phyloP scores from a whole-genome alignment of 2,113 vertebrate species.

The Eretmochelys imbricata region DNA sequence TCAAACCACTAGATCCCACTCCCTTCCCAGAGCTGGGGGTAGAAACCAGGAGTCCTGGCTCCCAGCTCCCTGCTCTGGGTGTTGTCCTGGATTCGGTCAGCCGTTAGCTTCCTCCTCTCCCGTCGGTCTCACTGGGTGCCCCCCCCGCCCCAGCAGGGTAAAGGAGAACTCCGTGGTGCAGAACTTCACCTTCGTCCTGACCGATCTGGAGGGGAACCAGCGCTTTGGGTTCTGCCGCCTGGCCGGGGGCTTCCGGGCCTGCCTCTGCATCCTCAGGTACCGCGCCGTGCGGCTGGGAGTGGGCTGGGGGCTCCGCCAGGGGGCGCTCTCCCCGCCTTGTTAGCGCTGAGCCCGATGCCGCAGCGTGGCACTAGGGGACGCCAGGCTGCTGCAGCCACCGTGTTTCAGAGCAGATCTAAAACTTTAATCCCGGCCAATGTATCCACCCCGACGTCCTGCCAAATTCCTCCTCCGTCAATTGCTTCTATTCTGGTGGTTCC shows the following conservation, averaged over 20 bases:
- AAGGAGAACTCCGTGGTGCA: constrained; percentile 81
- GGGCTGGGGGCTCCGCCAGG: not conserved
- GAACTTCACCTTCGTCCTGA: constrained; percentile 93
- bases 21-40: not conserved
- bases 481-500: not conserved
- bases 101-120: not conserved
- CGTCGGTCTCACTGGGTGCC: not conserved
- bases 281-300: fast-evolving
- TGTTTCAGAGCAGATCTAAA: not conserved
- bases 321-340: not conserved
- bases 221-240: constrained; percentile 92
- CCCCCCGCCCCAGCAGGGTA: constrained; percentile 66
- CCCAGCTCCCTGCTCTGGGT: not conserved
- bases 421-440: not conserved
- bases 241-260: constrained; percentile 81
- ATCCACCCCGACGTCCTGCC: not conserved
- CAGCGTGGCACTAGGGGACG: not conserved
- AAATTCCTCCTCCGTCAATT: not conserved
- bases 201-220: constrained; percentile 88
- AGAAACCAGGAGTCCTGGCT: not conserved
- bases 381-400: too few species aligned
- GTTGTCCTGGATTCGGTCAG: too few species aligned
- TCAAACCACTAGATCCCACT: not conserved
- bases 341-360: too few species aligned
- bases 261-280: constrained; percentile 90